phyloP scores from a whole-genome alignment of 2,888 invertebrate genomes.

The Diarsia dahlii region DNA sequence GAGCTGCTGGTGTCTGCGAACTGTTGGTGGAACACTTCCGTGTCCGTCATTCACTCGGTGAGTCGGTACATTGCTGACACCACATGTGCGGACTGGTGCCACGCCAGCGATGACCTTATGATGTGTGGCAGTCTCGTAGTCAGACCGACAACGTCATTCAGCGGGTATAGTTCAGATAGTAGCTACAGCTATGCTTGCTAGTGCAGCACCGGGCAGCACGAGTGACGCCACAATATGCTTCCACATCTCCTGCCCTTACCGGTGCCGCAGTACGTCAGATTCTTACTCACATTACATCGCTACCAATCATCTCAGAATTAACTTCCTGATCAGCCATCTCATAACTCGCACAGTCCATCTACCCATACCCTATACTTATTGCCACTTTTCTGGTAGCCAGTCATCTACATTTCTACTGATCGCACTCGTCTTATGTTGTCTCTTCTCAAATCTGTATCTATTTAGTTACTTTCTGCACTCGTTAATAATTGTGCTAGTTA shows the following conservation, averaged over 20 bases:
- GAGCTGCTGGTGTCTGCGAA: not conserved
- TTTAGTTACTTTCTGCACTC: not conserved
- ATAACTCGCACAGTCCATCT: not conserved
- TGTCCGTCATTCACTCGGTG: slow-evolving; percentile 1
- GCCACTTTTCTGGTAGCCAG: not conserved
- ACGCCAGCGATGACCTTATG: too few relatives aligned
- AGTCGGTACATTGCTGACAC: not conserved
- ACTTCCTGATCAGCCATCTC: too few relatives aligned
- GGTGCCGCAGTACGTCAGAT: not conserved
- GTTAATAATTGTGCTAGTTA: not conserved
- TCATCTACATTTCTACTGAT: not conserved
- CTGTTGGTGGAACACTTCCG: slow-evolving; percentile 2
- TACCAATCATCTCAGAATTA: not conserved
- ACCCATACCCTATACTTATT: not conserved
- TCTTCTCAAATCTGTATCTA: not conserved
- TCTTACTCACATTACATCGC: not conserved
- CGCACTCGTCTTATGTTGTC: not conserved
- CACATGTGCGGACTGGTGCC: not conserved
- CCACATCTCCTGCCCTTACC: not conserved
- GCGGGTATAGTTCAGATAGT: too few relatives aligned
- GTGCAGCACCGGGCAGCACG: too few relatives aligned
- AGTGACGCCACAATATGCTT: not conserved
- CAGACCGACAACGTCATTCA: too few relatives aligned
- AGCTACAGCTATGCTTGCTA: too few relatives aligned
- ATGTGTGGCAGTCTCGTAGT: not conserved